Evolutionary conservation across 2,888 invertebrate species (phyloP).

Genomic region (Caenorhabditis drosophilae): DNA sequence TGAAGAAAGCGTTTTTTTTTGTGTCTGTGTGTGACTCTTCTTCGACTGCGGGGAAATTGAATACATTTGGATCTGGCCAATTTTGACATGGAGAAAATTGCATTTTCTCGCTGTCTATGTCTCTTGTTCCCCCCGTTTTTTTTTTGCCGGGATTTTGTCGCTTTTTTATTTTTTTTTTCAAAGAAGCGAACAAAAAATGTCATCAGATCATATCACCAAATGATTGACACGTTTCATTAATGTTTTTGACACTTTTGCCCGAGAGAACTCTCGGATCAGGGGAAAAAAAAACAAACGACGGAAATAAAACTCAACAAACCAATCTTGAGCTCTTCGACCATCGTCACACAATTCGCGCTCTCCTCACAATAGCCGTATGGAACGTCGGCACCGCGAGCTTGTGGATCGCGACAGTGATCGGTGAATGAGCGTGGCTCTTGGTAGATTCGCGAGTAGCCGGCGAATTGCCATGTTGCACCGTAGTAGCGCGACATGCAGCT

Average conservation of each 20-base stretch:
- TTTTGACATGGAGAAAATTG: not conserved
- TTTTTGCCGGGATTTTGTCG: no score
- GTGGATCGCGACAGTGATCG: conserved; percentile 62
- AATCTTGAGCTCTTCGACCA: conserved; percentile 63
- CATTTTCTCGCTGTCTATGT: not conserved
- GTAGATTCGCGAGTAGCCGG: conserved; percentile 63
- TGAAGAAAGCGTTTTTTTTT: conserved; percentile 34
- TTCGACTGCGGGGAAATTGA: not conserved
- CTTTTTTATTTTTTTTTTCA: no score
- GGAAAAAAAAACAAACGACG: not conserved
- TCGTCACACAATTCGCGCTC: conserved; percentile 54
- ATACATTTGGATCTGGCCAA: not conserved
- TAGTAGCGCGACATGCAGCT: conserved; percentile 66
- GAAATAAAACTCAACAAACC: no score
- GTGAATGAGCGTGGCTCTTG: conserved; percentile 61
- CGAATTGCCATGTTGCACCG: conserved; percentile 64
- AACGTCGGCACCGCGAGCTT: conserved; percentile 55
- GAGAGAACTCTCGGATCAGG: no score
- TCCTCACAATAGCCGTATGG: conserved; percentile 56
- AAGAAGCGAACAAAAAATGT: no score
- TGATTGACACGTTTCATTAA: conserved; percentile 28
- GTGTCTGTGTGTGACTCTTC: not conserved
- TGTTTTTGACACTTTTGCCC: conserved; percentile 22
- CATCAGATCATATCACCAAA: no score
- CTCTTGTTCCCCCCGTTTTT: not conserved